Percentiles rank a stretch among this genome's conserved stretches.
phyloP scores from a whole-genome alignment of 2,797 vertebrate genomes.

The Betta splendens region DNA sequence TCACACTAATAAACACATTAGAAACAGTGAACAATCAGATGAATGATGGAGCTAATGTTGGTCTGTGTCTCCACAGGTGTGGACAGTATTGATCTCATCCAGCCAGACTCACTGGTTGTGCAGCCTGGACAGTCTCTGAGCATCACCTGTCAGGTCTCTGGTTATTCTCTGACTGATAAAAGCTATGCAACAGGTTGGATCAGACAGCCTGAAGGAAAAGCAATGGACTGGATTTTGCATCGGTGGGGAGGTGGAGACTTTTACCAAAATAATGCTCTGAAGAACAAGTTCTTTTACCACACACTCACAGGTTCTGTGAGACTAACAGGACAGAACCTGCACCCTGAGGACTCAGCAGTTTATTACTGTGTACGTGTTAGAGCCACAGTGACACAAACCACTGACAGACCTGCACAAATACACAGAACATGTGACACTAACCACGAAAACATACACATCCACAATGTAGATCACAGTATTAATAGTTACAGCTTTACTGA shows the following conservation, averaged over 20 bases:
- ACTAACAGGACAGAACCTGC: slow-evolving; percentile 7
- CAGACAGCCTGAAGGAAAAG: background rate
- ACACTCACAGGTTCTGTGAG: background rate
- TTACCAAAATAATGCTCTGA: slow-evolving; percentile 6
- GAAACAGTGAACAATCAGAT: background rate
- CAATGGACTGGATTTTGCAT: background rate
- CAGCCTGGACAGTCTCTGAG: background rate
- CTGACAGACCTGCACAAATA: background rate
- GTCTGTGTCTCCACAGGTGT: slow-evolving; percentile 26
- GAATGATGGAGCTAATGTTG: slow-evolving; percentile 3
- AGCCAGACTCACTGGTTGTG: too few relatives aligned
- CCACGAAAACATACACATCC: too few relatives aligned
- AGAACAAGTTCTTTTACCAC: slow-evolving; percentile 1
- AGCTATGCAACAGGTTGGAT: background rate
- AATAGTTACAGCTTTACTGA: too few relatives aligned
- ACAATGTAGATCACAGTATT: too few relatives aligned
- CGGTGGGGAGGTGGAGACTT: background rate
- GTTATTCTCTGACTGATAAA: slow-evolving; percentile 7
- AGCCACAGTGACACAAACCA: background rate
- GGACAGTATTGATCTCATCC: too few relatives aligned
- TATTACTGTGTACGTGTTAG: slow-evolving; percentile 27
- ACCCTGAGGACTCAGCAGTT: slow-evolving; percentile 27
- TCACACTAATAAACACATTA: background rate
- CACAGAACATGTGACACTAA: too few relatives aligned
- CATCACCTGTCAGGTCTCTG: background rate